These are phyloP conservation scores for Gavialis gangeticus DNA, from an alignment of 2,113 vertebrate genomes.

Conservation along the genomic window DNA sequence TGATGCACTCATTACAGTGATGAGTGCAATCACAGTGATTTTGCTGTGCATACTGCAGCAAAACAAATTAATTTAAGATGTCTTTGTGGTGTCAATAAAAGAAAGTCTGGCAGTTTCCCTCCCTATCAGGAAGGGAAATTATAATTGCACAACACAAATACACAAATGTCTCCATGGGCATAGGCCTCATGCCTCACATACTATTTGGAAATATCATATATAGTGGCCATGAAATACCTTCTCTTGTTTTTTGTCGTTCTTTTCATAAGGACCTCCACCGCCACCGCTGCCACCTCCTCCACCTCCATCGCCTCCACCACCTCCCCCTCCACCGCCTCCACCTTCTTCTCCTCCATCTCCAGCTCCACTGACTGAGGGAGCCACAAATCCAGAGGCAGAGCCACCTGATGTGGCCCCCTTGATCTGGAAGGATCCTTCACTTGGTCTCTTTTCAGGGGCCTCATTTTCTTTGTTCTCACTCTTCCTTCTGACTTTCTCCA, in stretches of 20 bases:
- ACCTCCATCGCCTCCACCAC: constrained; percentile 76
- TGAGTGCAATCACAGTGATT: neutral
- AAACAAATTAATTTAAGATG: neutral
- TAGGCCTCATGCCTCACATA: neutral
- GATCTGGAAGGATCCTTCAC: constrained; percentile 85
- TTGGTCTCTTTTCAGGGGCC: constrained; percentile 82
- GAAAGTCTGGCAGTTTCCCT: neutral
- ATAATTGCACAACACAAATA: neutral
- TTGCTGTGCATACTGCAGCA: neutral
- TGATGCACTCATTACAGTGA: neutral
- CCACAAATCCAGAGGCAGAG: constrained; percentile 77
- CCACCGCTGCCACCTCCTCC: constrained; percentile 72
- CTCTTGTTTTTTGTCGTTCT: constrained; percentile 91
- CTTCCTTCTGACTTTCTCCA: constrained; percentile 89
- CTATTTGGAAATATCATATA: neutral
- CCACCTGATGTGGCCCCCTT: constrained; percentile 80
- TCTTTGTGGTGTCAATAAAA: neutral
- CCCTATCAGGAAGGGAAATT: neutral
- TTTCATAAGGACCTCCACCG: constrained; percentile 87
- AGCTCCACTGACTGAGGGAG: constrained; percentile 68
- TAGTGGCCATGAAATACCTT: constrained; percentile 75
- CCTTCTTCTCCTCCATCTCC: constrained; percentile 81
- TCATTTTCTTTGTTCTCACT: constrained; percentile 93
- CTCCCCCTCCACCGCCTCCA: constrained; percentile 78
- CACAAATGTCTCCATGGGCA: neutral